Evolutionary conservation across 2,113 vertebrate genomes (phyloP), one percentile per base, ranked within the genome.

Genomic region (Candoia aspera): DNA sequence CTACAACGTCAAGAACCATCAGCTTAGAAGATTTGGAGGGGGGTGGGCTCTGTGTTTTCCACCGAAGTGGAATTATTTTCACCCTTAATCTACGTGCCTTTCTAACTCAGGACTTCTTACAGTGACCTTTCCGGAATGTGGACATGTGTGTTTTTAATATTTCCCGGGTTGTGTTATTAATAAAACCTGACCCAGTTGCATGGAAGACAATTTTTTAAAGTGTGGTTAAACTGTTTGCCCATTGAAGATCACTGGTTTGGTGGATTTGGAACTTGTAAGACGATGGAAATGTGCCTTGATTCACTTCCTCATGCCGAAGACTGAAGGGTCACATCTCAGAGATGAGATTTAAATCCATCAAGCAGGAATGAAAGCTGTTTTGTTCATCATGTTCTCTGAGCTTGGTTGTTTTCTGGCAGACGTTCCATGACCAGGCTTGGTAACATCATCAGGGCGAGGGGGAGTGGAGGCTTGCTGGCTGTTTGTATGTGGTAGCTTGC

Each of bases 91-190:
- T 94, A 97, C 93, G 97, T 97, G 97, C 97, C 97, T 97, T 97
- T 97, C 96, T 96, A 95, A 95, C 96, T 97, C 96, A 97, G 96
- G 97, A 97, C 96, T 94, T 95, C 95, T 95, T 54, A 19, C 96
- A 95, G 0, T 94, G 95, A 55, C 79, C 9, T 64, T 64, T 96
- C 90, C 92, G 94, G n/a, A 94, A 96, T 90, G 58, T 79, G 17
- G 13, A 59, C 58, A 79, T 9, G 33, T 96, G 93, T 95, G 89
- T 95, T 94, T 95, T 94, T 96, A 95, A 96, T 93, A 93, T 94
- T 93, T 92, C 88, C 73, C 86, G 58, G n/a, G 93, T 94, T 95
- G 94, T 95, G 92, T 93, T 96, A 95, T 96, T 94, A 95, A 94
- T 95, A 26, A 93, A 94, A 95, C 83, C 33, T 87, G 92, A 96